These are phyloP conservation scores for Melinaea menophilus DNA, from an alignment of 2,888 invertebrate genomes.

Conservation along the genomic window DNA sequence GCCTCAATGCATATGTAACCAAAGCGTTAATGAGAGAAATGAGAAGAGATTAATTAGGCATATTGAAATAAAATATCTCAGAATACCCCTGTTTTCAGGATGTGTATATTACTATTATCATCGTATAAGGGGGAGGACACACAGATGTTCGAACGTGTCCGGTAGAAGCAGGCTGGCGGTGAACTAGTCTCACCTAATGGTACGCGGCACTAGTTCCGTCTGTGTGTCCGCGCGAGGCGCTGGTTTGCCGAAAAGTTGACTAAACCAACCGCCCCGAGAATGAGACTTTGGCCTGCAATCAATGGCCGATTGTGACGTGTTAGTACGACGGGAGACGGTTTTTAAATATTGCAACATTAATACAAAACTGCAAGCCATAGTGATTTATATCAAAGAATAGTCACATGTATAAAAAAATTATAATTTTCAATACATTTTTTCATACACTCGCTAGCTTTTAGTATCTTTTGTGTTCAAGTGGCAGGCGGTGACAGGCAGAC, in stretches of 20 bases:
- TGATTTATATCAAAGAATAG: not conserved
- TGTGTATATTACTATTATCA: too few species aligned
- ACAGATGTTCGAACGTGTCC: not conserved
- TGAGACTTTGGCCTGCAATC: conserved; percentile 73
- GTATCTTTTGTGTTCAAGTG: too few species aligned
- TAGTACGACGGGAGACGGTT: not conserved
- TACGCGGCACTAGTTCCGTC: conserved; percentile 60
- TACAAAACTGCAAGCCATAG: conserved; percentile 8
- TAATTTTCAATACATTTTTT: too few species aligned
- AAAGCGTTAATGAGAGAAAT: too few species aligned
- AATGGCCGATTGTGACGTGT: conserved; percentile 49
- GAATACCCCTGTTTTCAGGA: too few species aligned
- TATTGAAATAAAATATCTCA: too few species aligned
- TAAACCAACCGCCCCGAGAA: conserved; percentile 77
- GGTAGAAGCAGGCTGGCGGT: not conserved
- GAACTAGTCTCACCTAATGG: conserved; percentile 68
- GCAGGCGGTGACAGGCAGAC: too few species aligned
- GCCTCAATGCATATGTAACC: too few species aligned
- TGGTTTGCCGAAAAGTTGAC: conserved; percentile 77
- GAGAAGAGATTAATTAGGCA: too few species aligned
- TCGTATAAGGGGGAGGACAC: not conserved
- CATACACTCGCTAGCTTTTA: too few species aligned
- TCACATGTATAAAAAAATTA: too few species aligned
- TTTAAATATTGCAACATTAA: not conserved
- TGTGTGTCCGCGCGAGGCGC: conserved; percentile 49